phyloP scores from a whole-genome alignment of 1,140 invertebrate species.

The Colletes gigas region DNA sequence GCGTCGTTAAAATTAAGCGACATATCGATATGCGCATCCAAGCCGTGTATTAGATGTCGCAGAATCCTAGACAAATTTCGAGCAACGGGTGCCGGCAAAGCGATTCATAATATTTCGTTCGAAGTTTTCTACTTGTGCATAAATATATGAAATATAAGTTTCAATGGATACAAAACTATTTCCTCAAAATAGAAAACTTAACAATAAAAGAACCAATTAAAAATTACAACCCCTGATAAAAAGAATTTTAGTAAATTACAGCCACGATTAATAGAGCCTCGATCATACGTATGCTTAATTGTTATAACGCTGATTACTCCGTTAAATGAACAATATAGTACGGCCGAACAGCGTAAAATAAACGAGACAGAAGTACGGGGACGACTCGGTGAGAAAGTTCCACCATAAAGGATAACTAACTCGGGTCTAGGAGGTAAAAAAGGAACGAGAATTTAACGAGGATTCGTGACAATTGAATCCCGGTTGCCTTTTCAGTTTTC shows the following conservation, averaged over 20 bases:
- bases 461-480: conserved; percentile 34
- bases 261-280: too few relatives aligned
- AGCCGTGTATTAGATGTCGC: background rate
- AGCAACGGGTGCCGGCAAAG: background rate
- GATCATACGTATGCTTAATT: too few relatives aligned
- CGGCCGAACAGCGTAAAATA: background rate
- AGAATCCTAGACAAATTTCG: background rate
- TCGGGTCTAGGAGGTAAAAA: background rate
- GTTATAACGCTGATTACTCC: background rate
- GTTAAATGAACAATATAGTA: background rate
- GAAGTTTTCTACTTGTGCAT: too few relatives aligned
- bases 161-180: too few relatives aligned
- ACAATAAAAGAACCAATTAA: too few relatives aligned
- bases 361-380: too few relatives aligned
- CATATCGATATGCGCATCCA: conserved; percentile 57
- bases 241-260: too few relatives aligned
- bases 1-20: conserved; percentile 64
- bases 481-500: conserved; percentile 32
- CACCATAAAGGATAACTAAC: background rate
- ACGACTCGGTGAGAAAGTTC: background rate
- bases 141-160: too few relatives aligned
- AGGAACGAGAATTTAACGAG: conserved; percentile 27
- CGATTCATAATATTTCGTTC: background rate
- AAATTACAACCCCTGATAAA: too few relatives aligned
- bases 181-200: too few relatives aligned